A percentile compares a stretch with the other conserved stretches of the same genome.
phyloP scores from a whole-genome alignment of 2,113 vertebrate species.

The Dasyurus viverrinus region DNA sequence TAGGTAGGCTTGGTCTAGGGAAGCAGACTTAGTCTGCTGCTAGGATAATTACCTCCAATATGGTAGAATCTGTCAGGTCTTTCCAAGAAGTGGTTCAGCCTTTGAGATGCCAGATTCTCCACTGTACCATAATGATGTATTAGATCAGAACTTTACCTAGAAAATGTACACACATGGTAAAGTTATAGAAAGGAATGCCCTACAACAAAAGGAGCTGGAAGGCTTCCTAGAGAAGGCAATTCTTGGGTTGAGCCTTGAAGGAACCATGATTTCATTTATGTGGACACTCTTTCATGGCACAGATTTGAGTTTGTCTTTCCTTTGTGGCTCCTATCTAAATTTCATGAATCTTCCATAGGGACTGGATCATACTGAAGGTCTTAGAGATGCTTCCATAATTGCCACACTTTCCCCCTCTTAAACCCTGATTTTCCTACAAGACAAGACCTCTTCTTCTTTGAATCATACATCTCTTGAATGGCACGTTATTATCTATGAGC shows the following conservation, averaged over 20 bases:
- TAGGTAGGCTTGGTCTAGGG: not conserved
- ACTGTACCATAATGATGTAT: not conserved
- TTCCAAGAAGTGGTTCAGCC: not conserved
- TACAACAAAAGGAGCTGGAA: not conserved
- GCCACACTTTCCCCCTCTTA: not conserved
- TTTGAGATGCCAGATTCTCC: not conserved
- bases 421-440: not conserved
- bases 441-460: not conserved
- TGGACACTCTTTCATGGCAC: not conserved
- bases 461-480: not conserved
- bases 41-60: not conserved
- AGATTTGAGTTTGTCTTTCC: not conserved
- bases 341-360: not conserved
- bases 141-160: no score
- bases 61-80: not conserved
- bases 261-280: not conserved
- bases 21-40: not conserved
- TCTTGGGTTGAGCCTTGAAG: not conserved
- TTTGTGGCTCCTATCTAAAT: not conserved
- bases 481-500: not conserved
- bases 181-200: not conserved
- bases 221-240: not conserved
- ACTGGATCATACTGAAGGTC: not conserved
- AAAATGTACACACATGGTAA: not conserved
- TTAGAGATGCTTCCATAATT: not conserved